Base-by-base conservation (phyloP, 2,888 invertebrate genomes). In the Hydroisotoma schaefferi region DNA sequence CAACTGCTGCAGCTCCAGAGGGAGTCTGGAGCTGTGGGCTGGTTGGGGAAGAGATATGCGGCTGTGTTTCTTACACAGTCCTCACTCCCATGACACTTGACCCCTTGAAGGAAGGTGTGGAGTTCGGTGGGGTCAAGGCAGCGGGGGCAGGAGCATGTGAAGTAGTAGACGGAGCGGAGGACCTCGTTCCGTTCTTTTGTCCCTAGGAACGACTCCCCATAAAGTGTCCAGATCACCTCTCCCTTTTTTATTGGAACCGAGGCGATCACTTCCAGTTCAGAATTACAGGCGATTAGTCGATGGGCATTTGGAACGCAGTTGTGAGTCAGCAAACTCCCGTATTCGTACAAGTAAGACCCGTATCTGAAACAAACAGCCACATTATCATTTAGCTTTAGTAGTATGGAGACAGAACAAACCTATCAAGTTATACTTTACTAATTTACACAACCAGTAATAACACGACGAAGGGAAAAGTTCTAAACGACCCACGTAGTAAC, bases 41-140 rank as follows among this genome's bases (percentile, higher is more conserved):
- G n/a, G 20, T 40, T 43, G 22, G 57, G 57, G 10, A 57, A 25
- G n/a, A 57, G 22, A 43, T 49, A 49, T 43, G 49, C 57, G 23
- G 18, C 6, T 6, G 46, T 3, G 20, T 8, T 22, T n/a, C 28
- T 49, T n/a, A 25, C 18, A 44, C 55, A 55, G 5, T 27, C 18
- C 1, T 46, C 20, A 28, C 22, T 40, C 10, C 28, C 55, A 33
- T 48, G 47, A 46, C 61, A 61, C 33, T 54, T 54, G 6, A 61
- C 44, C 6, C 49, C 61, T 48, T 51, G 46, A 15, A 57, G 29
- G 18, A 47, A 57, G 1, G 58, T 58, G 22, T 20, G 29, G 12
- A 48, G n/a, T 37, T 61, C 61, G 0, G 57, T 58, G n/a, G 61
- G 46, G 33, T 57, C 54, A 20, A 46, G 29, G 22, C 61, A 61